These are phyloP conservation scores for Sinelater perroti DNA, from an alignment of 2,888 invertebrate species.

Conservation along the genomic window DNA sequence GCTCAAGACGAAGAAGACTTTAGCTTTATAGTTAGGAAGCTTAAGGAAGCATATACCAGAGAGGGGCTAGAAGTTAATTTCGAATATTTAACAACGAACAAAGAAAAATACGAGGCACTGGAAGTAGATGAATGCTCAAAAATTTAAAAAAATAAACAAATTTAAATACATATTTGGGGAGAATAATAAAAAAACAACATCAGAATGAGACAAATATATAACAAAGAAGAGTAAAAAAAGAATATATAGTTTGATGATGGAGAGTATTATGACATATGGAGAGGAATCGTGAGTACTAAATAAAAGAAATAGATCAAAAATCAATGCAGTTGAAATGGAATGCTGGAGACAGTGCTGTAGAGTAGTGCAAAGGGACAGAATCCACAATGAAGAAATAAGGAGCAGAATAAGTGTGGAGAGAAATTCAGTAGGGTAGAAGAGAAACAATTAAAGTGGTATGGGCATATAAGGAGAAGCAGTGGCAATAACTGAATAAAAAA, in stretches of 20 bases:
- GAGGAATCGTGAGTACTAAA: constrained; percentile 9
- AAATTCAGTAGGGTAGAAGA: too few species aligned
- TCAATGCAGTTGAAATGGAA: constrained; percentile 22
- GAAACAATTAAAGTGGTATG: constrained; percentile 9
- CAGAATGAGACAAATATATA: constrained; percentile 13
- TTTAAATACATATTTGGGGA: too few species aligned
- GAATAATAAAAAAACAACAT: too few species aligned
- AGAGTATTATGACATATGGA: constrained; percentile 15
- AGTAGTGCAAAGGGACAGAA: constrained; percentile 9
- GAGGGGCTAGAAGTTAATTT: too few species aligned
- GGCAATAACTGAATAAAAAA: constrained; percentile 10
- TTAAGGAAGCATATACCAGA: too few species aligned
- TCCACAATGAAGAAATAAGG: constrained; percentile 16
- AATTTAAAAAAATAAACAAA: too few species aligned
- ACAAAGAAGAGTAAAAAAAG: constrained; percentile 15
- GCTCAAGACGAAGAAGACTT: too few species aligned
- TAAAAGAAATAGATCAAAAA: constrained; percentile 20
- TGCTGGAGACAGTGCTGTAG: constrained; percentile 19
- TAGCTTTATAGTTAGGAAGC: too few species aligned
- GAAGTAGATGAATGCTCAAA: too few species aligned
- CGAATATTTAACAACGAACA: too few species aligned
- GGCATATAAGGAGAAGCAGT: constrained; percentile 10
- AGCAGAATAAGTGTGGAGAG: constrained; percentile 8
- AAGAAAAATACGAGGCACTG: too few species aligned
- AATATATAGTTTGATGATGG: constrained; percentile 13